Evolutionary conservation across 2,797 vertebrate genomes (phyloP), one percentile per base, ranked within the genome.

Genomic region (Acipenser ruthenus): DNA sequence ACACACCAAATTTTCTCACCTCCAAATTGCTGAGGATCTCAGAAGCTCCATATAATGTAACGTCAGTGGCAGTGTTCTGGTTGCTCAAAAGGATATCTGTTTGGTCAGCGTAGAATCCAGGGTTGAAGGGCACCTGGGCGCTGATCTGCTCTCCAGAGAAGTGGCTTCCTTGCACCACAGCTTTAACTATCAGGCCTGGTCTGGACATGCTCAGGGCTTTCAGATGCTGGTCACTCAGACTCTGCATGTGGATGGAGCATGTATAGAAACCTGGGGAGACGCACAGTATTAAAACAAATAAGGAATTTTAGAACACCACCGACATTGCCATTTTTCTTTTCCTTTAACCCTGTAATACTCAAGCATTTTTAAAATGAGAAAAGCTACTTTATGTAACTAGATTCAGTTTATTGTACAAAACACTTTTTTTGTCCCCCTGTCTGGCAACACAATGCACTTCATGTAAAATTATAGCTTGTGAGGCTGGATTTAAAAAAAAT

Each of bases 21-120:
- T 95, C 88, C 63, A 97, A 78, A 75, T 72, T 88, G 67, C 91
- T 86, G 52, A 97, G 87, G 23, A 89, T 78, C 2, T 88, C 83
- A 0, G 65, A 0, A 11, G 90, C 80, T 60, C 93, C 93, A 15
- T 93, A 98, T 70, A 99, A 71, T 6, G 87, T 95, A 62, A 99
- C 78, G 10, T 95, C 88, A 0, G 90, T 86, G n/a, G 87, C 89
- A 6, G 76, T 64, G 51, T 91, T 87, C 67, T 87, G 84, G 81
- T 84, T 92, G 69, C 89, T 95, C 71, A 99, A 84, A 52, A 94
- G 77, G 77, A 98, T 75, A 76, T 95, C 93, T 0, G 84, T 84
- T 79, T 92, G 92, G 76, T 95, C 92, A 0, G 89, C 68, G 50
- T 94, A 96, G 65, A 99, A 88, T 4, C 94, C 93, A 0, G 87